phyloP scores from a whole-genome alignment of 2,797 vertebrate genomes.

The Peromyscus aztecus region DNA sequence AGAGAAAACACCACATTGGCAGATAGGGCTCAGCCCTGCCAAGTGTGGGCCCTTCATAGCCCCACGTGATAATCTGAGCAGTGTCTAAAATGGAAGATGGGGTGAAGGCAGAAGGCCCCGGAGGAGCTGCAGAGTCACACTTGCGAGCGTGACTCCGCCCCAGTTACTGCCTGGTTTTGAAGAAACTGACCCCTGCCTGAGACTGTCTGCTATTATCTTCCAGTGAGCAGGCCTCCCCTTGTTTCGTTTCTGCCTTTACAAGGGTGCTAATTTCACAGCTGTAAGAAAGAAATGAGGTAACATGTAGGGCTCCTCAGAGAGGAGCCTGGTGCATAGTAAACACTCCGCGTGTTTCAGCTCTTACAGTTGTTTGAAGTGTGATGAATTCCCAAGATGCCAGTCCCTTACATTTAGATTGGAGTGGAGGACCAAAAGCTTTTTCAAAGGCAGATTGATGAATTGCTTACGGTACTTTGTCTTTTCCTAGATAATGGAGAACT shows the following conservation, averaged over 20 bases:
- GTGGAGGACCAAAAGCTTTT: background rate
- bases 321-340: background rate
- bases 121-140: background rate
- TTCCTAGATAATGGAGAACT: background rate
- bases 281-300: slow-evolving; percentile 18
- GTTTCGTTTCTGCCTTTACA: slow-evolving; percentile 22
- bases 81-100: background rate
- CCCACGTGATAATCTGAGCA: slow-evolving; percentile 28
- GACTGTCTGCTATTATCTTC: background rate
- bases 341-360: background rate
- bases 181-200: background rate
- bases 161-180: background rate
- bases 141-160: background rate
- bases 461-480: slow-evolving; percentile 8
- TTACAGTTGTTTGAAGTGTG: background rate
- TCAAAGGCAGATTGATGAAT: background rate
- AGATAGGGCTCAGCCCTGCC: background rate
- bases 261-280: slow-evolving; percentile 16
- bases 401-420: slow-evolving; percentile 20
- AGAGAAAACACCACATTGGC: slow-evolving; percentile 53
- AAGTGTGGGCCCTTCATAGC: background rate
- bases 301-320: background rate
- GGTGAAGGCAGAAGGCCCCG: background rate
- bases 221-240: background rate
- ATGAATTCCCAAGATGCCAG: slow-evolving; percentile 30